phyloP scores from a whole-genome alignment of 2,113 vertebrate species.

The Globicephala melas region DNA sequence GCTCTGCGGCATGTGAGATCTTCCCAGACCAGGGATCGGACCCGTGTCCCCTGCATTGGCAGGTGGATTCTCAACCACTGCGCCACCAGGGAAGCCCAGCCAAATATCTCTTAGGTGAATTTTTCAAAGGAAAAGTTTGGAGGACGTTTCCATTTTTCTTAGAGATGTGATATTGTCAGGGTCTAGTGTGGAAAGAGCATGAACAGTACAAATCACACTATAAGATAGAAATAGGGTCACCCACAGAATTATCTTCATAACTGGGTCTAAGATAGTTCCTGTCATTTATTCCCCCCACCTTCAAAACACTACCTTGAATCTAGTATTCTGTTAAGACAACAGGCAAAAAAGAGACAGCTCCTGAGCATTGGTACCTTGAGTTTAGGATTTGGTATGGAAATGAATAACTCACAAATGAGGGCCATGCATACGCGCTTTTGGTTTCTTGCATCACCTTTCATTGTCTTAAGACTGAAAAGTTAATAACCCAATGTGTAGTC shows the following conservation, averaged over 20 bases:
- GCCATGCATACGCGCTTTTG: slow-evolving; percentile 75
- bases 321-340: slow-evolving; percentile 78
- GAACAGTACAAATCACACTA: neutral
- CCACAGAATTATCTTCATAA: slow-evolving; percentile 74
- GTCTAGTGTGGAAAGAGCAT: slow-evolving; percentile 16
- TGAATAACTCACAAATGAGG: slow-evolving; percentile 78
- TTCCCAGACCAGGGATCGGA: too few relatives aligned
- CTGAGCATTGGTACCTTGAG: slow-evolving; percentile 72
- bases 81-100: neutral
- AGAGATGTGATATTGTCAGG: slow-evolving; percentile 30
- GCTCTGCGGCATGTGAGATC: too few relatives aligned
- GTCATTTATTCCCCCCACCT: slow-evolving; percentile 48
- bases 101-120: neutral
- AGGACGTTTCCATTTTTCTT: slow-evolving; percentile 35
- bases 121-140: neutral
- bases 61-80: too few relatives aligned
- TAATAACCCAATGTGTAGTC: slow-evolving; percentile 90
- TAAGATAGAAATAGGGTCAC: slow-evolving; percentile 63
- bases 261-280: slow-evolving; percentile 54
- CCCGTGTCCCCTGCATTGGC: too few relatives aligned
- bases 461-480: slow-evolving; percentile 88
- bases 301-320: slow-evolving; percentile 69
- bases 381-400: slow-evolving; percentile 69
- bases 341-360: slow-evolving; percentile 76
- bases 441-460: slow-evolving; percentile 87